phyloP scores from a whole-genome alignment of 2,797 vertebrate genomes.

The Hozukius guyotensis region DNA sequence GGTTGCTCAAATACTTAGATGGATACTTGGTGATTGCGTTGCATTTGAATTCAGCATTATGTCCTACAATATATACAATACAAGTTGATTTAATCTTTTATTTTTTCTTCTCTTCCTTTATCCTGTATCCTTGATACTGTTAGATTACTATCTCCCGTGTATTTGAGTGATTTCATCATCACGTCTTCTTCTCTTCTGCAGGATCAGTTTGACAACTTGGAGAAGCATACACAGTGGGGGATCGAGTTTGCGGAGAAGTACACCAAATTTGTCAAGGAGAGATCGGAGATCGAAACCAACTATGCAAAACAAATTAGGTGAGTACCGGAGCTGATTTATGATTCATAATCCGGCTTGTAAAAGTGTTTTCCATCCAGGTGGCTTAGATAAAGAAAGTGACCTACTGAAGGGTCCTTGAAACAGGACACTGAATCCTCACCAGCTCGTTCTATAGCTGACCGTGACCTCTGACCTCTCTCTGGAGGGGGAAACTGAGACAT shows the following conservation, averaged over 20 bases:
- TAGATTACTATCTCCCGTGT: background rate
- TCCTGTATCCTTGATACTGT: background rate
- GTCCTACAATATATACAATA: background rate
- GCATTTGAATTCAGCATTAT: background rate
- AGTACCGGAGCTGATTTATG: conserved; percentile 61
- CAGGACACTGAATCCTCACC: conserved; percentile 18
- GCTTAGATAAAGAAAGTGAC: conserved; percentile 30
- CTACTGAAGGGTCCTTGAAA: conserved; percentile 51
- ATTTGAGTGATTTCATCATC: conserved; percentile 5
- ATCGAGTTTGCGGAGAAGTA: conserved; percentile 97
- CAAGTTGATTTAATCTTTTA: background rate
- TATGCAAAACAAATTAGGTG: conserved; percentile 99
- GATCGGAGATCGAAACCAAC: conserved; percentile 95
- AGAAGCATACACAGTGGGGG: conserved; percentile 98
- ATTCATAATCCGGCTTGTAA: background rate
- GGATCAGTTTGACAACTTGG: conserved; percentile 99
- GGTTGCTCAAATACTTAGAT: background rate
- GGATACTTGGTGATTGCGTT: background rate
- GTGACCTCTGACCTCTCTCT: conserved; percentile 49
- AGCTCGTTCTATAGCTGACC: conserved; percentile 20
- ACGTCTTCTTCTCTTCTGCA: conserved; percentile 64
- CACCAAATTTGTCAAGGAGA: conserved; percentile 98
- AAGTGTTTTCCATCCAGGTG: conserved; percentile 14
- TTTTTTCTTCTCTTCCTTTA: background rate
- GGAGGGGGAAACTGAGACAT: background rate